phyloP scores from a whole-genome alignment of 2,113 vertebrate genomes.

The Herpailurus yagouaroundi region DNA sequence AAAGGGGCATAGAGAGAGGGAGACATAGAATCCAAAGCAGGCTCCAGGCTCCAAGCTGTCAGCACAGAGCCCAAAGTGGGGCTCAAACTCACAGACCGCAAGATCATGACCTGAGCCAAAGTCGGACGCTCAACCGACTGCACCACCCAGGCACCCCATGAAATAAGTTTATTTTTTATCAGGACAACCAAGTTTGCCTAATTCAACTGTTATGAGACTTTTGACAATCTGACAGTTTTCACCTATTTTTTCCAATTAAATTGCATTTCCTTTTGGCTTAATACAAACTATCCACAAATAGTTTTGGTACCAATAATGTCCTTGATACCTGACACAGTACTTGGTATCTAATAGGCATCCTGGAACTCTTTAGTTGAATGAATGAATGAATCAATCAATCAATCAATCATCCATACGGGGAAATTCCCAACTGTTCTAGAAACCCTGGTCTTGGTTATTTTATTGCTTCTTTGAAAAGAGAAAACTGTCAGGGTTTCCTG shows the following conservation, averaged over 20 bases:
- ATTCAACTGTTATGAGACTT: background rate
- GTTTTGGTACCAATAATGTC: background rate
- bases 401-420: background rate
- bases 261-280: constrained; percentile 18
- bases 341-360: background rate
- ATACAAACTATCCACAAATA: background rate
- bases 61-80: too few relatives aligned
- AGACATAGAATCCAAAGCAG: too few relatives aligned
- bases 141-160: too few relatives aligned
- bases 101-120: too few relatives aligned
- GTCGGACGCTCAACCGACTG: too few relatives aligned
- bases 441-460: background rate
- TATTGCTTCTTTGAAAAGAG: constrained; percentile 18
- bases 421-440: background rate
- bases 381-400: background rate
- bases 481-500: background rate
- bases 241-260: background rate
- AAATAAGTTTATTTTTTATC: background rate
- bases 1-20: too few relatives aligned
- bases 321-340: background rate
- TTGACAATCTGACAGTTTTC: background rate
- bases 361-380: background rate
- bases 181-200: background rate
- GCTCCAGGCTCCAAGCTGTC: too few relatives aligned
- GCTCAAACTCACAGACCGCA: too few relatives aligned